Percentiles rank a stretch among this genome's conserved stretches.
phyloP scores from a whole-genome alignment of 2,888 invertebrate species.

The Plagiodera versicolora region DNA sequence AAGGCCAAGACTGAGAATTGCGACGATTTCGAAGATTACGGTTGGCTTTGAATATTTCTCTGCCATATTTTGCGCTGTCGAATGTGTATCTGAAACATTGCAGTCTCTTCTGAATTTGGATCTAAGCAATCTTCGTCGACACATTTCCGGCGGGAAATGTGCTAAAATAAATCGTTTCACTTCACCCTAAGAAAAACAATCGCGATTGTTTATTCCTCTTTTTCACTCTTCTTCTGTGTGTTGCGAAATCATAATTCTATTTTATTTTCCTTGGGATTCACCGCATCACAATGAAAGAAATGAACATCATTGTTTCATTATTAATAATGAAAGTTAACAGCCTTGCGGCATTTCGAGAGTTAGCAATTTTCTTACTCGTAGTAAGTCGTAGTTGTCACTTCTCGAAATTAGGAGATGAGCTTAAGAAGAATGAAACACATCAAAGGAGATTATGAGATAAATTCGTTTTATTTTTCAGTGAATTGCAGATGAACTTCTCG shows the following conservation, averaged over 20 bases:
- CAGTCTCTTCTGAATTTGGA: too few relatives aligned
- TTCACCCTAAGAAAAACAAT: neutral
- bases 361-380: neutral
- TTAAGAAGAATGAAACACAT: neutral
- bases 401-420: neutral
- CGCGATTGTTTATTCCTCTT: neutral
- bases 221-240: neutral
- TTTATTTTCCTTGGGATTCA: neutral
- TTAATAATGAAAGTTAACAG: neutral
- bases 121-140: too few relatives aligned
- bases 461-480: too few relatives aligned
- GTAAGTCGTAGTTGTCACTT: neutral
- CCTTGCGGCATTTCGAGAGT: neutral
- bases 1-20: too few relatives aligned
- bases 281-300: neutral
- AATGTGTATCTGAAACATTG: too few relatives aligned
- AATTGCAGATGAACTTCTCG: too few relatives aligned
- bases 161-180: neutral
- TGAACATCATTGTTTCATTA: neutral
- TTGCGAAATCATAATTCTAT: neutral
- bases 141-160: neutral
- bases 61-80: too few relatives aligned
- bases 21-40: too few relatives aligned
- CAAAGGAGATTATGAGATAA: neutral
- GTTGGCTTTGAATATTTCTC: too few relatives aligned